A percentile compares a stretch with the other conserved stretches of the same genome.
These are phyloP conservation scores for Thelaira solivaga DNA, from an alignment of 2,888 invertebrate species.

Conservation along the genomic window DNA sequence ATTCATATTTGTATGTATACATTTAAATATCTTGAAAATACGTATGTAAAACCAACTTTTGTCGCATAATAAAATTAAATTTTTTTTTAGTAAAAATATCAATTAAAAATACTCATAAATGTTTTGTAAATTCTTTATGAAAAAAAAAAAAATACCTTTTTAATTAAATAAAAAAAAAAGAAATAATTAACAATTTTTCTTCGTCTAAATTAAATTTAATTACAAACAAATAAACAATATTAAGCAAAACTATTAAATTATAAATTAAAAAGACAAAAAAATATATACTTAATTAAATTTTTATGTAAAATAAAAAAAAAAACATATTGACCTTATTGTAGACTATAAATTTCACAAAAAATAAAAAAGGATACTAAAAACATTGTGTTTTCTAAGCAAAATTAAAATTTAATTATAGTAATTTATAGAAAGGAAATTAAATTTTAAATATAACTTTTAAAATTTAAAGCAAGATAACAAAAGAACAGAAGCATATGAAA, in stretches of 20 bases:
- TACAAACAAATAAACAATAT: constrained; percentile 13
- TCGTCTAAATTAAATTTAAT: constrained; percentile 50
- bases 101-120: constrained; percentile 38
- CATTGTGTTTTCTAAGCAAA: constrained; percentile 37
- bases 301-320: constrained; percentile 35
- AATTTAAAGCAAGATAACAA: constrained; percentile 15
- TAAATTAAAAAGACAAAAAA: constrained; percentile 18
- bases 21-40: constrained; percentile 35
- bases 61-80: constrained; percentile 27
- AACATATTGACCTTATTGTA: constrained; percentile 59
- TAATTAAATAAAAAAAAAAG: not conserved
- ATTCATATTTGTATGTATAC: constrained; percentile 20
- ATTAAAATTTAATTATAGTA: constrained; percentile 12
- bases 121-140: constrained; percentile 41
- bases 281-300: constrained; percentile 17
- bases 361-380: constrained; percentile 25
- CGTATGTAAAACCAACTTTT: constrained; percentile 50
- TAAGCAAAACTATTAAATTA: constrained; percentile 15
- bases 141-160: constrained; percentile 23
- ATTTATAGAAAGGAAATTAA: constrained; percentile 26
- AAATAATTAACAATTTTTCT: constrained; percentile 25
- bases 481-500: constrained; percentile 32
- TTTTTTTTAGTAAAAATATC: constrained; percentile 28
- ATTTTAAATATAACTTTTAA: constrained; percentile 48
- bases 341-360: constrained; percentile 55